Evolutionary conservation across 2,113 vertebrate genomes (phyloP), one percentile per base, ranked within the genome.

Genomic region (Panthera leo): DNA sequence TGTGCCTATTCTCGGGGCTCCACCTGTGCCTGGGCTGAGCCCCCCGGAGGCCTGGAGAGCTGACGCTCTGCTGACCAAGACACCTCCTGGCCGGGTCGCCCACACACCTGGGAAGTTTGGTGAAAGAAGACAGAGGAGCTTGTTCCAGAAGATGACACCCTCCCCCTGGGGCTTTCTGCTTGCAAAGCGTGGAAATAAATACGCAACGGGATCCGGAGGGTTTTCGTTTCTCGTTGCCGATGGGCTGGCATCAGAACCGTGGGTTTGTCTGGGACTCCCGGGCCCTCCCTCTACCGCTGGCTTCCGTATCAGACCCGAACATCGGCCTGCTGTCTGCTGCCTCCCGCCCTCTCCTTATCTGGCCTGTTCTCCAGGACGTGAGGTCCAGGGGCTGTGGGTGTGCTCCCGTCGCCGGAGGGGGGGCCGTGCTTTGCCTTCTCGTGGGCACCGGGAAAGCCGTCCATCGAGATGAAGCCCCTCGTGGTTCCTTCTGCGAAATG

Each of bases 191-290:
- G 45, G 45, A 45, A 45, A 5, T 2, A 11, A 4, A 1, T 0
- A 0, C 1, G 2, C 42, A 9, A 4, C 6, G 10, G 36, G 11
- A 1, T 19, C 39, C 0, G 25, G 25, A 0, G 23, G 10, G 0
- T 27, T 6, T 70, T n/a, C 18, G 42, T 31, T 11, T 9, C 51
- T 0, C 7, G 1, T 3, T 5, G 65, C 5, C 3, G 3, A 0
- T 0, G 23, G 55, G 39, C 1, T 3, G 71, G 78, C 42, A 3
- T 8, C 18, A 8, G 83, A 21, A 10, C 19, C 42, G 0, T 4
- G 45, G 5, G 65, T 13, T 48, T 6, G 4, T 55, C 39, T 23
- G 55, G 9, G 61, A 19, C 36, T 36, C 78, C 0, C 0, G 11
- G n/a, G 71, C 34, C 61, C 51, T 25, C 36, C 76, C 27, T 51